Base-by-base conservation (phyloP, 2,888 invertebrate genomes). In the Cerceris ruficornis region DNA sequence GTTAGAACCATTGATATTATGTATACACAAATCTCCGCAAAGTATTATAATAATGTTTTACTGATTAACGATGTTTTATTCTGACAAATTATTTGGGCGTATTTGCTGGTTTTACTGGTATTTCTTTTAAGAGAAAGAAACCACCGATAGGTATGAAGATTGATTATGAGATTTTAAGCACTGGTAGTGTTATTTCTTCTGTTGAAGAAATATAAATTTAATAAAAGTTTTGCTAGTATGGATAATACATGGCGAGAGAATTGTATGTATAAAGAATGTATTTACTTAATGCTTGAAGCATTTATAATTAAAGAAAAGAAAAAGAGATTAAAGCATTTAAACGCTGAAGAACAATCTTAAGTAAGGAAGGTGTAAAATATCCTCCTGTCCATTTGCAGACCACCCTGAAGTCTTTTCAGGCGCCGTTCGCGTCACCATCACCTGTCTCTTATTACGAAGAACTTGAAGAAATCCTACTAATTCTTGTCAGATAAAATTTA, bases 351-450 rank as follows among this genome's bases (percentile, higher is more conserved):
- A 46, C 55, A 62, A 78, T 69, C 17, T 57, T 13, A 15, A 28
- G 64, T 57, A 9, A 17, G 46, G 72, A 80, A 86, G 87, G 86
- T 88, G 88, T 89, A 88, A 89, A 87, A 86, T 89, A 88, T 87
- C 87, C 86, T 85, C 85, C 83, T 75, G 80, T 81, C 76, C 80
- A 81, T 78, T 77, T 54, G 70, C 52, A 81, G 89, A 90, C 89
- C 90, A 90, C 90, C 90, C 86, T 82, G 88, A 84, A 86, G 84
- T 59, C 69, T 69, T 79, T 71, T 75, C 74, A 80, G 46, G 62
- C 69, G 69, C 69, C 58, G 52, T 50, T 57, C n/a, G 49, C 62
- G 28, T 59, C 69, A 52, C 49, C 52, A 52, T 76, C 77, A 72
- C 68, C 60, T 54, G 67, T 71, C 66, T 39, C 64, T 72, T 60